Percentiles rank a stretch among this genome's conserved stretches.
Conservation (phyloP, 2,797 vertebrate genomes). For the Cynopterus sphinx region DNA sequence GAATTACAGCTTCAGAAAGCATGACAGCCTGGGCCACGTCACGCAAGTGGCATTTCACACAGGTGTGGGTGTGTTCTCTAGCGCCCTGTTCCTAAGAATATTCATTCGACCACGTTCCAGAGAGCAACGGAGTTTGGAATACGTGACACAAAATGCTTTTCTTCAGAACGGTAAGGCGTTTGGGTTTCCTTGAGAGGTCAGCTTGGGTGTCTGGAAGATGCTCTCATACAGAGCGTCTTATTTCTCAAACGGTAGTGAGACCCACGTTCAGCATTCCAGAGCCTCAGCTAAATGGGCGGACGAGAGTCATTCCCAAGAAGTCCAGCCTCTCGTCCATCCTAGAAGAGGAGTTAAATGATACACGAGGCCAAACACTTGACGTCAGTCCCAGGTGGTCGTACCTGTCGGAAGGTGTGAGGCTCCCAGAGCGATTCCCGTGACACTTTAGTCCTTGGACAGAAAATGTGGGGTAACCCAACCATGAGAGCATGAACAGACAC, state of each 20-base stretch:
- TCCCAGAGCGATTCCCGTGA: not conserved
- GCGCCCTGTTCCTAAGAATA: not conserved
- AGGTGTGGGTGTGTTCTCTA: not conserved
- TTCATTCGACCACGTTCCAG: not conserved
- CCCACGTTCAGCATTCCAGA: too few species aligned
- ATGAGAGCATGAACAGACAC: not conserved
- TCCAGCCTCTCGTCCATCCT: not conserved
- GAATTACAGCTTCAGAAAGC: conserved; percentile 1
- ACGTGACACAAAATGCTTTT: not conserved
- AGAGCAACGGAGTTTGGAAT: not conserved
- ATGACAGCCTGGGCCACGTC: not conserved
- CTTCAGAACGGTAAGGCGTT: not conserved
- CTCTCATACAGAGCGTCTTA: not conserved
- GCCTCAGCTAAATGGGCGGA: not conserved
- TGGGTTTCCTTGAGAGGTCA: not conserved
- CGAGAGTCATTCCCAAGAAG: not conserved
- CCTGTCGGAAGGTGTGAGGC: not conserved
- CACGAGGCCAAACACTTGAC: not conserved
- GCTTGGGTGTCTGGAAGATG: not conserved
- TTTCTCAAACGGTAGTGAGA: not conserved
- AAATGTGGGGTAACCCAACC: not conserved
- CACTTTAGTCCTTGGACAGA: conserved; percentile 5
- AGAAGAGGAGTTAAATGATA: not conserved
- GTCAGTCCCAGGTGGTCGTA: not conserved
- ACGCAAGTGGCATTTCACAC: not conserved